Percentiles rank a stretch among this genome's conserved stretches.
Evolutionary conservation across 2,888 invertebrate genomes (phyloP).

Genomic region (Lasioglossum marginatum): DNA sequence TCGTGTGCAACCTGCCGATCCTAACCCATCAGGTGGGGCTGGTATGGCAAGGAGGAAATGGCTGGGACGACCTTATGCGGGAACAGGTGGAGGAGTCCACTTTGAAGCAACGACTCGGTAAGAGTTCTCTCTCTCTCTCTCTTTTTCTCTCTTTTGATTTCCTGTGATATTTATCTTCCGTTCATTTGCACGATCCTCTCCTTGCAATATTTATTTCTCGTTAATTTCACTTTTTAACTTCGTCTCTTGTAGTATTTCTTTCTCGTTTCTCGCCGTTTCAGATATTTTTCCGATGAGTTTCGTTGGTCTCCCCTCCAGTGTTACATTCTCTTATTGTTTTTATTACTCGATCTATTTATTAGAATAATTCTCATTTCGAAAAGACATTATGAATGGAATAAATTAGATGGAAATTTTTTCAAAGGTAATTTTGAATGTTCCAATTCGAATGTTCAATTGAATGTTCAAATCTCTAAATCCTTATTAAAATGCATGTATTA

Average conservation of each 20-base stretch:
- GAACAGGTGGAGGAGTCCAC: conserved; percentile 95
- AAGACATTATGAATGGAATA: neutral
- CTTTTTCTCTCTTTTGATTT: neutral
- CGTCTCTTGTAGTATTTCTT: neutral
- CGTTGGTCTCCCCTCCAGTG: neutral
- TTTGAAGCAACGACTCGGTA: conserved; percentile 92
- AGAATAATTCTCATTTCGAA: neutral
- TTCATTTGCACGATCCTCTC: neutral
- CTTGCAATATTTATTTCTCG: neutral
- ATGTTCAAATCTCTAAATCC: too few relatives aligned
- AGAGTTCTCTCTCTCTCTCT: neutral
- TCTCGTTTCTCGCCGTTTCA: neutral
- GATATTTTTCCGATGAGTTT: neutral
- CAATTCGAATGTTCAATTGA: too few relatives aligned
- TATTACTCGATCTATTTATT: conserved; percentile 1
- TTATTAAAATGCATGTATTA: neutral
- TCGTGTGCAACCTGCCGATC: conserved; percentile 98
- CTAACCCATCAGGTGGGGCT: conserved; percentile 97
- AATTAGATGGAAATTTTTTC: neutral
- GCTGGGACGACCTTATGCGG: conserved; percentile 96
- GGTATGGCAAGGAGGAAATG: conserved; percentile 97
- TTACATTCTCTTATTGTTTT: conserved; percentile 2
- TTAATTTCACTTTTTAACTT: neutral
- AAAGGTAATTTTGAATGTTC: neutral
- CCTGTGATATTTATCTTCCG: neutral